These are phyloP conservation scores for Hozukius guyotensis DNA, from an alignment of 2,797 vertebrate genomes.

Conservation along the genomic window DNA sequence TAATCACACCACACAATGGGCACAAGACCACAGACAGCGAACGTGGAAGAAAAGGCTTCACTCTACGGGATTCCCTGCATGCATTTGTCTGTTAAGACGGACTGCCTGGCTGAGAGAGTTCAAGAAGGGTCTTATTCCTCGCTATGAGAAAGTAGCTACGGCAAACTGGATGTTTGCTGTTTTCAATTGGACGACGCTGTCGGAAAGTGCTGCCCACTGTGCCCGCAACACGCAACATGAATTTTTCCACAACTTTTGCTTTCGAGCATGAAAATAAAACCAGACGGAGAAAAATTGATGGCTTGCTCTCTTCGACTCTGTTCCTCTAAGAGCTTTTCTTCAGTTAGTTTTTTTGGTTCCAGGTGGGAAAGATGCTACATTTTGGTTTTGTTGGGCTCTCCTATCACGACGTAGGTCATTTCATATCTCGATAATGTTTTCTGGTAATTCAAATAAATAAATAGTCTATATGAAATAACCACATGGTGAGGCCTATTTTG, in stretches of 20 bases:
- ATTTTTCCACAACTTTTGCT: slow-evolving; percentile 17
- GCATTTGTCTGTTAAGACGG: slow-evolving; percentile 45
- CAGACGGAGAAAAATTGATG: slow-evolving; percentile 16
- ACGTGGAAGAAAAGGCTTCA: slow-evolving; percentile 54
- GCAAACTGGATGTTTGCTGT: slow-evolving; percentile 47
- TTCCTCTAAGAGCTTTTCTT: background rate
- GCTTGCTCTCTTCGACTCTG: background rate
- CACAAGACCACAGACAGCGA: slow-evolving; percentile 62
- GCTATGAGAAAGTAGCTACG: slow-evolving; percentile 25
- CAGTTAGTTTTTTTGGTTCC: background rate
- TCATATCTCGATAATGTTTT: too few species aligned
- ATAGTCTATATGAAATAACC: too few species aligned
- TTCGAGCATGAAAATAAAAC: slow-evolving; percentile 39
- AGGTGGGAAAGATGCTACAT: slow-evolving; percentile 1
- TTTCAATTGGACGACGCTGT: slow-evolving; percentile 43
- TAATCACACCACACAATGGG: slow-evolving; percentile 71
- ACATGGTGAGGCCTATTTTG: too few species aligned
- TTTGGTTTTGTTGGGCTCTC: background rate
- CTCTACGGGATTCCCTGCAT: slow-evolving; percentile 60
- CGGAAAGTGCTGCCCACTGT: slow-evolving; percentile 35
- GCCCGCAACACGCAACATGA: background rate
- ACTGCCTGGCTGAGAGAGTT: slow-evolving; percentile 44
- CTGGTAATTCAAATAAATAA: too few species aligned
- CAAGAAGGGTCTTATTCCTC: slow-evolving; percentile 45
- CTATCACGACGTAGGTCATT: background rate